Evolutionary conservation across 2,797 vertebrate genomes (phyloP).

Genomic region (Arremon aurantiirostris): DNA sequence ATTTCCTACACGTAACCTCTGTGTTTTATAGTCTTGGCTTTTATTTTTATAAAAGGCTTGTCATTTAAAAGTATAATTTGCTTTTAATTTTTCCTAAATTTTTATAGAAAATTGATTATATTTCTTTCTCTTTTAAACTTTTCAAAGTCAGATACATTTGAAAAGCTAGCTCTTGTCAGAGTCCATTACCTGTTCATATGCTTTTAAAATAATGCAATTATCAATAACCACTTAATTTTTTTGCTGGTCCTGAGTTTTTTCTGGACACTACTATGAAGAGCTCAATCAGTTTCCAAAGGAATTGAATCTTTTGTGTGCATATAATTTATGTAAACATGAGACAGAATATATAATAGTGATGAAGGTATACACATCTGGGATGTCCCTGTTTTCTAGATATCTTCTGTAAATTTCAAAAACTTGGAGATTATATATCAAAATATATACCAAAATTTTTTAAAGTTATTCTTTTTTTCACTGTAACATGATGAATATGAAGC

Average conservation of each 20-base stretch:
- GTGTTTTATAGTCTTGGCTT: background rate
- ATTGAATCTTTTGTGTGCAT: background rate
- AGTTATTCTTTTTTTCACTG: background rate
- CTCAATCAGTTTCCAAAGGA: background rate
- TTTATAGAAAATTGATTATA: background rate
- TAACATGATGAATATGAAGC: background rate
- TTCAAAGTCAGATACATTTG: background rate
- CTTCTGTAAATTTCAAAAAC: background rate
- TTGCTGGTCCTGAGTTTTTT: background rate
- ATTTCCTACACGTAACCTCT: background rate
- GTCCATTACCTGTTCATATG: background rate
- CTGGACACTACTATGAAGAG: background rate
- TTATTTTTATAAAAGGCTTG: background rate
- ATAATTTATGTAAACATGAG: background rate
- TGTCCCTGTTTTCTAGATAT: background rate
- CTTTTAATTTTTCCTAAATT: background rate
- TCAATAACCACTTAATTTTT: background rate
- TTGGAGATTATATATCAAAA: background rate
- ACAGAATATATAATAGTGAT: background rate
- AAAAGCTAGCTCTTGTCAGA: background rate
- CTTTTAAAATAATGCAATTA: background rate
- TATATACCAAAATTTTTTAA: background rate
- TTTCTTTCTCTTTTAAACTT: background rate
- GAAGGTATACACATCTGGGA: background rate
- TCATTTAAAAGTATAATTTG: background rate